Conservation (phyloP, 2,113 vertebrate species). For the Lepisosteus oculatus region DNA sequence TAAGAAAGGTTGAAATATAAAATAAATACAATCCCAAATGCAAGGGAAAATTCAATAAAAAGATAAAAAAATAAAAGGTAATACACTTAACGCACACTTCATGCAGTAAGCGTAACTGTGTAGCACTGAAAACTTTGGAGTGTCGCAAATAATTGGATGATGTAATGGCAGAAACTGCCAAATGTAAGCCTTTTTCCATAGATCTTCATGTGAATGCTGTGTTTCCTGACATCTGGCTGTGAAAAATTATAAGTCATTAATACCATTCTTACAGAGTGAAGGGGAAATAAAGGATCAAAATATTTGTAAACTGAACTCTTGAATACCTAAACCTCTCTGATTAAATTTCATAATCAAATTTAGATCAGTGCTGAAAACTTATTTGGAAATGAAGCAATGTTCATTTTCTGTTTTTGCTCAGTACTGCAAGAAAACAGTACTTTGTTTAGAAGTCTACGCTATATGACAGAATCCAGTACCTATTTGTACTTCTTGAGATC, state of each 20-base stretch:
- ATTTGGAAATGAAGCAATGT: background rate
- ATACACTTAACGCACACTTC: background rate
- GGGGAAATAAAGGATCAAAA: conserved; percentile 6
- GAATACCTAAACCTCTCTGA: background rate
- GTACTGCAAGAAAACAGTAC: background rate
- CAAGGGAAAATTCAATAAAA: background rate
- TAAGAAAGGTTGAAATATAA: background rate
- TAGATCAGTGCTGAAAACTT: background rate
- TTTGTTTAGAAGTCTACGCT: background rate
- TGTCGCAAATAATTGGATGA: conserved; percentile 4
- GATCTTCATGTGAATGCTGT: background rate
- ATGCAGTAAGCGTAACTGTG: background rate
- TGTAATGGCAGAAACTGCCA: conserved; percentile 7
- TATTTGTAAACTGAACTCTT: conserved; percentile 10
- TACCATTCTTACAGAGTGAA: background rate
- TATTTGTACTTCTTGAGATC: background rate
- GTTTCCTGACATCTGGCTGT: conserved; percentile 9
- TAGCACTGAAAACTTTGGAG: background rate
- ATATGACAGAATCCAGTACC: background rate
- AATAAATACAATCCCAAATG: background rate
- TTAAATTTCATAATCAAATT: background rate
- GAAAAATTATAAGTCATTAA: conserved; percentile 7
- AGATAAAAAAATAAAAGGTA: background rate
- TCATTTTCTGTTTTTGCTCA: background rate
- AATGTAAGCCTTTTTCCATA: background rate